Conservation (phyloP, 2,888 invertebrate genomes). For the Hyppa rectilinea region DNA sequence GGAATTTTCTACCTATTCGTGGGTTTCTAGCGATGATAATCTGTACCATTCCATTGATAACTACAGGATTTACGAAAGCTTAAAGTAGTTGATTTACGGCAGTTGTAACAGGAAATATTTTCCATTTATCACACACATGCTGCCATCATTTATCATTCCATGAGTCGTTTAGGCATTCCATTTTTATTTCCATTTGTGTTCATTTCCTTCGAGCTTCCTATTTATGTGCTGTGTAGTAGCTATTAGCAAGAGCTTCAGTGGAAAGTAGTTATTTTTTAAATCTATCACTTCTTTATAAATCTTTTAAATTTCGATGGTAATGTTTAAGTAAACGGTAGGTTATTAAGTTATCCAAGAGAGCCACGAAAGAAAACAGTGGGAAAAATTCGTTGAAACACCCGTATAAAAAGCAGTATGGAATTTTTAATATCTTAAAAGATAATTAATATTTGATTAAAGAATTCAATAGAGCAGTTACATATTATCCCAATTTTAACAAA, state of each 20-base stretch:
- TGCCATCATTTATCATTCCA: conserved; percentile 62
- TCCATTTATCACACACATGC: conserved; percentile 60
- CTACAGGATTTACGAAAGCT: conserved; percentile 74
- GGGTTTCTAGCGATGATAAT: conserved; percentile 56
- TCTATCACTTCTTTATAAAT: not conserved
- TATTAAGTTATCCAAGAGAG: not conserved
- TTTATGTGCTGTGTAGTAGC: not conserved
- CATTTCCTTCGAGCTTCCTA: conserved; percentile 37
- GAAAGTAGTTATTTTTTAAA: conserved; percentile 11
- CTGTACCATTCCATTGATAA: conserved; percentile 67
- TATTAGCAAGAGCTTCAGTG: not conserved
- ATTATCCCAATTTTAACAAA: not conserved
- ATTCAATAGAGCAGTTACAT: not conserved
- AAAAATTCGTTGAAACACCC: not conserved
- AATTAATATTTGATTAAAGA: not conserved
- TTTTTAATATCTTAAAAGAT: not conserved
- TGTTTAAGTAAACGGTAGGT: not conserved
- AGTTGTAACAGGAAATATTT: conserved; percentile 64
- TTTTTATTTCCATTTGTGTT: conserved; percentile 62
- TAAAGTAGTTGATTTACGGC: conserved; percentile 69
- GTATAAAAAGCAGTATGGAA: not conserved
- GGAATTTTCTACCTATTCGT: conserved; percentile 70
- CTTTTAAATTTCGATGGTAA: not conserved
- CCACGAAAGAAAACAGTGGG: not conserved
- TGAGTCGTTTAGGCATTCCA: conserved; percentile 44